Percentiles rank a stretch among this genome's conserved stretches.
phyloP scores from a whole-genome alignment of 1,140 invertebrate species.

The Diuraphis noxia region DNA sequence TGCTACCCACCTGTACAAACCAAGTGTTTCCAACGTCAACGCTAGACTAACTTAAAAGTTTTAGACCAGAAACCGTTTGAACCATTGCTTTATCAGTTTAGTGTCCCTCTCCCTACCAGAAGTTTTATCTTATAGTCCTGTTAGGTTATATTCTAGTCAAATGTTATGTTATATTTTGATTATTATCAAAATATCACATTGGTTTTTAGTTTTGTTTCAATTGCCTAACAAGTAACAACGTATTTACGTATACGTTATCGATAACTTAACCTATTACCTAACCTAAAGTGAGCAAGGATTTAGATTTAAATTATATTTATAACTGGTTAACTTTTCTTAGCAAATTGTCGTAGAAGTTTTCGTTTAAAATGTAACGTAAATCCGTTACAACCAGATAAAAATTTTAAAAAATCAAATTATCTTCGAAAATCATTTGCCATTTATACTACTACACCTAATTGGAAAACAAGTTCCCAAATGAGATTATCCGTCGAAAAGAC shows the following conservation, averaged over 20 bases:
- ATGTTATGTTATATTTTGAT: not conserved
- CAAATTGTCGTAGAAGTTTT: not conserved
- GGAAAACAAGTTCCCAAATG: not conserved
- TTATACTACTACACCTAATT: not conserved
- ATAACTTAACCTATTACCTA: too few relatives aligned
- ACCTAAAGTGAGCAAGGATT: not conserved
- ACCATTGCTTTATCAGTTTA: too few relatives aligned
- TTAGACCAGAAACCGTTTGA: not conserved
- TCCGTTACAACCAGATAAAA: not conserved
- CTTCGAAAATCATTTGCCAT: not conserved
- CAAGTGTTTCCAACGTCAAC: not conserved
- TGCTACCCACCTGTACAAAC: not conserved
- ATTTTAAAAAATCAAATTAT: not conserved
- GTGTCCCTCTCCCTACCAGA: not conserved
- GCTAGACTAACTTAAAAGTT: not conserved
- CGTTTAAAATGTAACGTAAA: not conserved
- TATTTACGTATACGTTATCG: too few relatives aligned
- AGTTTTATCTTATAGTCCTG: not conserved
- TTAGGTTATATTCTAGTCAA: not conserved
- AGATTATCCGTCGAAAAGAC: not conserved
- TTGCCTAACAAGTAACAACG: not conserved
- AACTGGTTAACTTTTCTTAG: not conserved
- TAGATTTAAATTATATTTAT: not conserved
- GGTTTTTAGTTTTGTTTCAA: not conserved
- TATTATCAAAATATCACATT: not conserved